Conservation (phyloP, 2,888 invertebrate genomes). For the Acleris cristana region DNA sequence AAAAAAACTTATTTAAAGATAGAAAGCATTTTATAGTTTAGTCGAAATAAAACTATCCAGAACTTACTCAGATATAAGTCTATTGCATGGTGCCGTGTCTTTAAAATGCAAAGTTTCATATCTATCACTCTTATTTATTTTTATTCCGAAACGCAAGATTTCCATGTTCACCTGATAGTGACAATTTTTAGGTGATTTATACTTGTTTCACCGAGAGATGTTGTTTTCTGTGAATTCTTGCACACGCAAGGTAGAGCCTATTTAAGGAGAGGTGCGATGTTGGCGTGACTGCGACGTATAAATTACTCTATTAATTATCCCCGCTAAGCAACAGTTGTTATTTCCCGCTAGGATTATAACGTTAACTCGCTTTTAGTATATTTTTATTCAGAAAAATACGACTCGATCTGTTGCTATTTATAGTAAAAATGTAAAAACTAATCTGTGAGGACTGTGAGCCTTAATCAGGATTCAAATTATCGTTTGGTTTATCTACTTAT, state of each 20-base stretch:
- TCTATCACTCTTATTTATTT: too few relatives aligned
- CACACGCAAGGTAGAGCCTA: slow-evolving; percentile 13
- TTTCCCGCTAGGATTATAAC: slow-evolving; percentile 40
- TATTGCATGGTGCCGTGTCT: too few relatives aligned
- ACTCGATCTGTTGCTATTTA: neutral
- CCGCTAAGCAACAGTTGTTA: slow-evolving; percentile 51
- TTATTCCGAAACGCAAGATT: neutral
- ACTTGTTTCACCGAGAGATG: slow-evolving; percentile 4
- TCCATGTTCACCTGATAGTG: neutral
- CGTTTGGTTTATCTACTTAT: too few relatives aligned
- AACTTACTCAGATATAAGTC: too few relatives aligned
- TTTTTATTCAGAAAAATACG: slow-evolving; percentile 4
- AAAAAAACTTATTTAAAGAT: too few relatives aligned
- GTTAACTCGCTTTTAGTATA: slow-evolving; percentile 1
- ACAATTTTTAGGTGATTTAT: neutral
- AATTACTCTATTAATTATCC: slow-evolving; percentile 56
- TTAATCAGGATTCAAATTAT: too few relatives aligned
- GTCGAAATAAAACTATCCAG: too few relatives aligned
- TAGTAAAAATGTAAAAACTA: neutral
- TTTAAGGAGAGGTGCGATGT: slow-evolving; percentile 36
- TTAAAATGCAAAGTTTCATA: too few relatives aligned
- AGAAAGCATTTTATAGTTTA: too few relatives aligned
- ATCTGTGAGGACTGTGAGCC: too few relatives aligned
- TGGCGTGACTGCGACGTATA: slow-evolving; percentile 58
- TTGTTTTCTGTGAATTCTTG: slow-evolving; percentile 25